phyloP scores from a whole-genome alignment of 2,797 vertebrate species.

The Coilia nasus region DNA sequence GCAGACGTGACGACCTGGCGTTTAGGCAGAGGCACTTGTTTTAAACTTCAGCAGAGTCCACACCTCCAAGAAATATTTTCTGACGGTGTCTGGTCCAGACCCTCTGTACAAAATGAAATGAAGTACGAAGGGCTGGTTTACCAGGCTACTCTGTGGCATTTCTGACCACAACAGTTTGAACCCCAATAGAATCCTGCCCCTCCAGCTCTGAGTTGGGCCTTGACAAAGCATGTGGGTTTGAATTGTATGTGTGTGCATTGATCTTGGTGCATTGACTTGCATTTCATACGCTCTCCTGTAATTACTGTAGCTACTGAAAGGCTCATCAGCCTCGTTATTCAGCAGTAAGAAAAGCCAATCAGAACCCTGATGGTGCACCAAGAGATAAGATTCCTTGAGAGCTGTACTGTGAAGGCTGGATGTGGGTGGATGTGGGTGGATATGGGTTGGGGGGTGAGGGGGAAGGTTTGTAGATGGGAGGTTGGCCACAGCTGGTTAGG shows the following conservation, averaged over 20 bases:
- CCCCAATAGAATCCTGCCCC: not conserved
- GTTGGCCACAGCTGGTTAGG: too few species aligned
- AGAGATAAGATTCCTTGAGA: not conserved
- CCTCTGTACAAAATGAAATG: too few species aligned
- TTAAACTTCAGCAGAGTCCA: too few species aligned
- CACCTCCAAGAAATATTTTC: too few species aligned
- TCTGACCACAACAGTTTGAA: not conserved
- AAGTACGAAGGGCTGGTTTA: too few species aligned
- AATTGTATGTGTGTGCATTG: too few species aligned
- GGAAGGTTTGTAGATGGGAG: too few species aligned
- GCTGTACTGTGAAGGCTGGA: not conserved
- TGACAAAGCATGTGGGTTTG: not conserved
- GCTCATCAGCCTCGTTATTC: not conserved
- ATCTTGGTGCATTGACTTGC: not conserved
- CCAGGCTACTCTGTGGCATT: not conserved
- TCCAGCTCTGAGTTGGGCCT: not conserved
- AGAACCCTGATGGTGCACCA: not conserved
- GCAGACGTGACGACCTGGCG: too few species aligned
- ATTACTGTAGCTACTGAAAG: not conserved
- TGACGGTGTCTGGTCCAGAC: too few species aligned
- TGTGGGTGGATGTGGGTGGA: too few species aligned
- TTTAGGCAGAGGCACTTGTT: too few species aligned
- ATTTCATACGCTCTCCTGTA: not conserved
- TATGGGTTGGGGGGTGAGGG: too few species aligned
- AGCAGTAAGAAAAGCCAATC: not conserved